Conservation (phyloP, 2,113 vertebrate species). For the Penelope pileata region DNA sequence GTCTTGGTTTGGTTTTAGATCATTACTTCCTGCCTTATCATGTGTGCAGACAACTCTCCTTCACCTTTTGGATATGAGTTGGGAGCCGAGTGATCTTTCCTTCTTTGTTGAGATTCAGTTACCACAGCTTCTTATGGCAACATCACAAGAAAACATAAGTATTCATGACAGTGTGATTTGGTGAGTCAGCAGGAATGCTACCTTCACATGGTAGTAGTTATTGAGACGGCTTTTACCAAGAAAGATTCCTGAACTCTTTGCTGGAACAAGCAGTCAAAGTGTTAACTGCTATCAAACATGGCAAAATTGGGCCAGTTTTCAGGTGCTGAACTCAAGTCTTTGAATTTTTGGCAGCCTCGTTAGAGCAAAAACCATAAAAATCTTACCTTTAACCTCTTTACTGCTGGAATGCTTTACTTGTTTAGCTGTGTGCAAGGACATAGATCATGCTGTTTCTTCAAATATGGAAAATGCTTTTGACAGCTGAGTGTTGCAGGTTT, state of each 20-base stretch:
- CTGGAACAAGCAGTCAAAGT: background rate
- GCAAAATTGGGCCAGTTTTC: background rate
- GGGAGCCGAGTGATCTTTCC: conserved; percentile 89
- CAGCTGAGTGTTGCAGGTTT: background rate
- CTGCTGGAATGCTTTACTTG: background rate
- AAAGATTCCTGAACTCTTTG: background rate
- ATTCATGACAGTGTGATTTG: conserved; percentile 91
- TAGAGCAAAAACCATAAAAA: background rate
- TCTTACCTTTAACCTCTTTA: background rate
- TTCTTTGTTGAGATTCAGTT: conserved; percentile 91
- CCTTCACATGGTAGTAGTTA: background rate
- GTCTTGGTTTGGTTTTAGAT: conserved; percentile 70
- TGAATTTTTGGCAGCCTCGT: background rate
- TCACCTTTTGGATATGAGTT: conserved; percentile 94
- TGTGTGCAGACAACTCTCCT: conserved; percentile 93
- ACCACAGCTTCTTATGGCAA: conserved; percentile 89
- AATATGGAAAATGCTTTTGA: background rate
- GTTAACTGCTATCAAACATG: background rate
- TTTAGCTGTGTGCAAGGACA: background rate
- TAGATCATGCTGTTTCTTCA: background rate
- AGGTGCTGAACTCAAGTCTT: background rate
- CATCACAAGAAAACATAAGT: conserved; percentile 96
- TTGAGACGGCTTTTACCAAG: background rate
- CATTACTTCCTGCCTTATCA: conserved; percentile 90
- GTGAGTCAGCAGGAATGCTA: conserved; percentile 70